Evolutionary conservation across 2,113 vertebrate species (phyloP), one percentile per base, ranked within the genome.

Genomic region (Ploceus nigricollis): DNA sequence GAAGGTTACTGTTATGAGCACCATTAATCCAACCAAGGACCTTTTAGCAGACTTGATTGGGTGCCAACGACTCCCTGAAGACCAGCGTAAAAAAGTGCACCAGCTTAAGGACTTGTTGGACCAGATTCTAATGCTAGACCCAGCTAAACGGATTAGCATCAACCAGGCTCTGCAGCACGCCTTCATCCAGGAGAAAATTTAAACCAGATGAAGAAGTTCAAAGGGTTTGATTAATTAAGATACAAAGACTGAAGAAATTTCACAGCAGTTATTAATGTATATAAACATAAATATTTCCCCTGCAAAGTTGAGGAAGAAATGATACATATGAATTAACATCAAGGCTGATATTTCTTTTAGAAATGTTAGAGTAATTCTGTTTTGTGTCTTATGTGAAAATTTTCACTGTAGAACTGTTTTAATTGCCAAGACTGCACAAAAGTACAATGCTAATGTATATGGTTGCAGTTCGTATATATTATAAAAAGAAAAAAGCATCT

Each of bases 21-120:
- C 99, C 98, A 99, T 99, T 98, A 99, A 99, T 97, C 98, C 99
- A 97, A 99, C 99, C 97, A 99, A 99, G 98, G 99, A 99, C 98
- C 98, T 99, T 33, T 98, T 99, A 97, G 97, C 98, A 40, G 99
- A 99, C 96, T 98, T 99, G 98, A 98, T 99, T 64, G 99, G 99
- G 78, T 98, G 98, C 97, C 99, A 99, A 97, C 98, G 99, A 50
- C 99, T 99, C 95, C 99, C 99, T 16, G 99, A 99, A 98, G 99
- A 99, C 97, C 99, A 99, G 96, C 98, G 99, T 95, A 99, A 99
- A 98, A 99, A 99, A 98, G 99, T 99, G n/a, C 99, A 99, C 98
- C 98, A 99, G 97, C 98, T 99, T 66, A 99, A 99, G 98, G 99
- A 99, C 98, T 98, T 99, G 95, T 97, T 99, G 97, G 99, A 99